Conservation (phyloP, 2,113 vertebrate genomes). For the Hydrolagus affinis region DNA sequence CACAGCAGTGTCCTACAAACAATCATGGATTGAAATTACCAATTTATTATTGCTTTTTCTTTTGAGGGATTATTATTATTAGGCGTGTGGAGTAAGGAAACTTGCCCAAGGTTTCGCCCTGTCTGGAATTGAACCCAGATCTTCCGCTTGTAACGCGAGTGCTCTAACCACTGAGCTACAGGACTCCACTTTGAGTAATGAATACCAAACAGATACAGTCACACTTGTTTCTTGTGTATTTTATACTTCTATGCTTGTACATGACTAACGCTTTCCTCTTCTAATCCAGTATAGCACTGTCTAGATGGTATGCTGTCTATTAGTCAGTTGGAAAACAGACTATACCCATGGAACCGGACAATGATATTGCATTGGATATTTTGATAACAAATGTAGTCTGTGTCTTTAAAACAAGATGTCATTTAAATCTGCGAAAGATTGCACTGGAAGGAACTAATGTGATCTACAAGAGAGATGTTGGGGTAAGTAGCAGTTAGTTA, state of each 20-base stretch:
- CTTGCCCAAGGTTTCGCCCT: too few relatives aligned
- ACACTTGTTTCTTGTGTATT: background rate
- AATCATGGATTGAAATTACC: too few relatives aligned
- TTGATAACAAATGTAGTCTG: constrained; percentile 96
- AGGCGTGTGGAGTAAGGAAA: too few relatives aligned
- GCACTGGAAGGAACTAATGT: constrained; percentile 91
- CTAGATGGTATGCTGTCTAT: constrained; percentile 50
- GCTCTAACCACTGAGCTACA: too few relatives aligned
- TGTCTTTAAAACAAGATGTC: constrained; percentile 93
- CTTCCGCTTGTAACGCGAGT: too few relatives aligned
- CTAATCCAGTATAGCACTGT: constrained; percentile 27
- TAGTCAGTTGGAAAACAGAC: constrained; percentile 51
- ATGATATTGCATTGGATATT: constrained; percentile 92
- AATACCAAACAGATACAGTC: background rate
- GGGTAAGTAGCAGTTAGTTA: constrained; percentile 61
- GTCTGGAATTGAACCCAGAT: too few relatives aligned
- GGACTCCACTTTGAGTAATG: background rate
- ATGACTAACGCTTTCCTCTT: background rate
- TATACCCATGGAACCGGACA: constrained; percentile 89
- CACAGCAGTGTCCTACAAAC: too few relatives aligned
- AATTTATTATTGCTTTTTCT: too few relatives aligned
- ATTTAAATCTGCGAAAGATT: constrained; percentile 95
- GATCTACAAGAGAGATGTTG: constrained; percentile 94
- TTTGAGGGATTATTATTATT: too few relatives aligned
- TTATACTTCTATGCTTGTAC: background rate